Base-by-base conservation (phyloP, 2,888 invertebrate species). In the Pemphredon lugubris region DNA sequence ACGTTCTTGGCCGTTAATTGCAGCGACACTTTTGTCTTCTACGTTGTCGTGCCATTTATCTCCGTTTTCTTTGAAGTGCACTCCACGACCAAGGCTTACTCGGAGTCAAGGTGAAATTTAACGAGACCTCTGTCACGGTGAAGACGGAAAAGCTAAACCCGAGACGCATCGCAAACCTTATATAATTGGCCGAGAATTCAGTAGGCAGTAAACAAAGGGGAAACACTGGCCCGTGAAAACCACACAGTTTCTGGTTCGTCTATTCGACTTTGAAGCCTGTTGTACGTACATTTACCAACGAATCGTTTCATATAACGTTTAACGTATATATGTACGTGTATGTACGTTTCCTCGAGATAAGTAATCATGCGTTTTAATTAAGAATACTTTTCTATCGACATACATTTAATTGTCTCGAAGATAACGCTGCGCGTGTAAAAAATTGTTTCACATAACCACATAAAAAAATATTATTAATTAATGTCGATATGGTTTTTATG, bases 141-240 rank as follows among this genome's bases (percentile, higher is more conserved):
- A 61, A 70, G 63, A 79, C 65, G 65, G 65, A 75, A 79, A 73
- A 69, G 76, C 67, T 60, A 71, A 69, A 65, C 69, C 63, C 65
- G 73, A 71, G 75, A 74, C 65, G 65, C 73, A 73, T 82, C 83
- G 76, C 84, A 84, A 85, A 83, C 79, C 77, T 81, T 82, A 82
- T 84, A 86, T 86, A 86, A 87, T 87, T 86, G 86, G 84, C 77
- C 79, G 79, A 83, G 84, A 81, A 84, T 84, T 83, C 80, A 84
- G 82, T 73, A 72, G 67, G 66, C 75, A 81, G 81, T 75, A 73
- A 79, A 81, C 82, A 82, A 86, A 85, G 83, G 79, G 72, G 71
- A 78, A 69, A 83, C 84, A 85, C 71, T 82, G 81, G 82, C 71
- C 84, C 84, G 83, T 86, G 75, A 84, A n/a, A 80, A 75, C 79